Evolutionary conservation across 2,888 invertebrate genomes (phyloP).

Genomic region (Thysanoteuthis rhombus): DNA sequence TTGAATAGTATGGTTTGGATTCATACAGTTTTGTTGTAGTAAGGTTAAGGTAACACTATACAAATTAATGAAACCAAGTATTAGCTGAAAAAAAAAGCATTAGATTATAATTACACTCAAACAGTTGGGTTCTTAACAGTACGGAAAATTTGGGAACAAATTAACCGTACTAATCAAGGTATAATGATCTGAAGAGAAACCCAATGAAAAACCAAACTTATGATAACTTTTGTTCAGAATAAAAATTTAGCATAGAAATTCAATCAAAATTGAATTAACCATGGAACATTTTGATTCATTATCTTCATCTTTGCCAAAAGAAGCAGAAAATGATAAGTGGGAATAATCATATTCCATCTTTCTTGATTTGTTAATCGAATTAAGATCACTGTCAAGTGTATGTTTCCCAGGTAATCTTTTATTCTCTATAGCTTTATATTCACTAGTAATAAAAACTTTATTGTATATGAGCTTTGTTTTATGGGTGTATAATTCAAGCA

Average conservation of each 20-base stretch:
- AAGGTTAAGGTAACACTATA: too few relatives aligned
- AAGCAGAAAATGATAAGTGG: background rate
- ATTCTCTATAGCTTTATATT: background rate
- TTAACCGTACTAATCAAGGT: too few relatives aligned
- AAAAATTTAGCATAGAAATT: background rate
- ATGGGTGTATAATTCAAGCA: background rate
- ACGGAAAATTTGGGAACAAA: too few relatives aligned
- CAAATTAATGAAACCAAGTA: too few relatives aligned
- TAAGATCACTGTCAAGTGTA: background rate
- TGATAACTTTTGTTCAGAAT: background rate
- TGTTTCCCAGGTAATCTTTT: background rate
- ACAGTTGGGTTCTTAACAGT: too few relatives aligned
- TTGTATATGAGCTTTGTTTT: background rate
- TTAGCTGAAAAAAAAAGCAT: too few relatives aligned
- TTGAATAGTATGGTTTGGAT: too few relatives aligned
- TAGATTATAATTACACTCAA: too few relatives aligned
- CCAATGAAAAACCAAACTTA: background rate
- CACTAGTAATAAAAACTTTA: background rate
- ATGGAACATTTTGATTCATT: background rate
- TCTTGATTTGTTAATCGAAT: background rate
- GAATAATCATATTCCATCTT: background rate
- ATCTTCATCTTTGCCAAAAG: background rate
- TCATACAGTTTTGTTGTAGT: too few relatives aligned
- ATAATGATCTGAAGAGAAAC: too few relatives aligned
- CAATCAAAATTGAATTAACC: background rate